Evolutionary conservation across 2,113 vertebrate genomes (phyloP).

Genomic region (Apteryx mantelli): DNA sequence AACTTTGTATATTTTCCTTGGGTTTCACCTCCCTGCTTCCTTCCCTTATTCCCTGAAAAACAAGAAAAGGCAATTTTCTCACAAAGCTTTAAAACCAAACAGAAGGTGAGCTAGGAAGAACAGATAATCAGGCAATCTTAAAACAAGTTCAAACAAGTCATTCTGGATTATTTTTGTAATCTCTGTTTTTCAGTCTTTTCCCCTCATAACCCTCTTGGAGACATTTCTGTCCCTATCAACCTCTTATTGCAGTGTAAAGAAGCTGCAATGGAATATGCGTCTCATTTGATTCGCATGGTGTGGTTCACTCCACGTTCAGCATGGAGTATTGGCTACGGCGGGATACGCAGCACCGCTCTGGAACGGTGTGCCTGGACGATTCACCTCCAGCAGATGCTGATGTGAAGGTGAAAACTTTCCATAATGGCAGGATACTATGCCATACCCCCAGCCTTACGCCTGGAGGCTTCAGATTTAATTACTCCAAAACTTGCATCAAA

Average conservation of each 20-base stretch:
- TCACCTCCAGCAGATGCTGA: neutral
- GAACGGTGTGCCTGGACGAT: neutral
- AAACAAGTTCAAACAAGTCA: neutral
- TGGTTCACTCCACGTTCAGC: neutral
- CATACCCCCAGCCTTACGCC: neutral
- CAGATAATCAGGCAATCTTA: neutral
- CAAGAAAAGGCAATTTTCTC: neutral
- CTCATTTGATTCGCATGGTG: neutral
- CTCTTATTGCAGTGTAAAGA: neutral
- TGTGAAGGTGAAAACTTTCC: neutral
- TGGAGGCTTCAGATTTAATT: constrained; percentile 9
- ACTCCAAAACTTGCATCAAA: constrained; percentile 14
- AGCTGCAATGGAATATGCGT: neutral
- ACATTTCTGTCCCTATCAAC: neutral
- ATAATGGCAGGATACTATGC: neutral
- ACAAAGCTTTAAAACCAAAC: neutral
- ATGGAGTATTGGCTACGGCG: neutral
- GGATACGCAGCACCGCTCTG: neutral
- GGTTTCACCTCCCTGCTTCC: neutral
- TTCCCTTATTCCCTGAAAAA: neutral
- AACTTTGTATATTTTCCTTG: neutral
- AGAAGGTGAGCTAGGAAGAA: neutral
- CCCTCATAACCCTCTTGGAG: neutral
- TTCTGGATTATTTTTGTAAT: neutral
- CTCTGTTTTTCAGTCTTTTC: neutral